Conservation (phyloP, 2,797 vertebrate species). For the Peromyscus aztecus region DNA sequence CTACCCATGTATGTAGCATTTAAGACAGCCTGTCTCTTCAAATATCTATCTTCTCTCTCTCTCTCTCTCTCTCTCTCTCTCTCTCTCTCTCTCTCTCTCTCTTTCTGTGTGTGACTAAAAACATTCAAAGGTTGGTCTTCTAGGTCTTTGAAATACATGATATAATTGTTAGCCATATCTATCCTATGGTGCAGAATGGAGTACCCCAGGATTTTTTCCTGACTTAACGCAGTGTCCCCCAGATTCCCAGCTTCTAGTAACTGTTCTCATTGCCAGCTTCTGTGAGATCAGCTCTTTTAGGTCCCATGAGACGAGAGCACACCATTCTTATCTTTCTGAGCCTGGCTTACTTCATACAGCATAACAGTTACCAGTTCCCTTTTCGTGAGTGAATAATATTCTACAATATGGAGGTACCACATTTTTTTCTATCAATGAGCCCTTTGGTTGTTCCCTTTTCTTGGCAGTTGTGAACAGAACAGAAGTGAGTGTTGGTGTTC, state of each 20-base stretch:
- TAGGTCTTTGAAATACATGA: background rate
- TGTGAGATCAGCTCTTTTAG: background rate
- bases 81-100: too few species aligned
- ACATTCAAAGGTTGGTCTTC: background rate
- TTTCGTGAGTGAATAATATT: background rate
- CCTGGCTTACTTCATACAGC: background rate
- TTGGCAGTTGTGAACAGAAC: background rate
- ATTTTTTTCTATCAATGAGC: background rate
- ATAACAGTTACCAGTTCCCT: background rate
- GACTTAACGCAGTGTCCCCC: background rate
- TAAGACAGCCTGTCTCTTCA: background rate
- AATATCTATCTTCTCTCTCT: background rate
- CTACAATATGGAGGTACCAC: background rate
- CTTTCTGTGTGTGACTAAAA: background rate
- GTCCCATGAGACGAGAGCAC: rapidly evolving
- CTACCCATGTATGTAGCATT: background rate
- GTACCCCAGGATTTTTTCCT: background rate
- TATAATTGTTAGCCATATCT: too few species aligned
- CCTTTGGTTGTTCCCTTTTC: background rate
- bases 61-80: too few species aligned
- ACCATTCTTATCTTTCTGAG: background rate
- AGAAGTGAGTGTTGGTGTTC: background rate
- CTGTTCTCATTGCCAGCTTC: background rate
- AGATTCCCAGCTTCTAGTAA: background rate
- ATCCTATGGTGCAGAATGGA: background rate